Conservation (phyloP, 2,797 vertebrate genomes). For the Nannoperca australis region DNA sequence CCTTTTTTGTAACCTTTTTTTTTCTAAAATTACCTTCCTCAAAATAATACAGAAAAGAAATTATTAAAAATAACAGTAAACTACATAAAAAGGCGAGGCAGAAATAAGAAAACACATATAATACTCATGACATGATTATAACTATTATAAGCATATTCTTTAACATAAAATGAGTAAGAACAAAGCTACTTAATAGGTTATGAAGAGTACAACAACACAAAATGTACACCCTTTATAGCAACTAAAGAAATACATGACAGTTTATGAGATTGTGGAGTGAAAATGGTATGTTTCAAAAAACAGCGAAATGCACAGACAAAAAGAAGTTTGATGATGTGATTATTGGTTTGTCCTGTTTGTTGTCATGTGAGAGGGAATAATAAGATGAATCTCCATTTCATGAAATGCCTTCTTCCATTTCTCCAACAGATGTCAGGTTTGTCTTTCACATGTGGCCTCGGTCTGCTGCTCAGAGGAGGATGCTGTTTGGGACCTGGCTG, state of each 20-base stretch:
- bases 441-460: constrained; percentile 15
- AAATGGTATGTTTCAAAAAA: not conserved
- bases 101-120: not conserved
- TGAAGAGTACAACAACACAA: not conserved
- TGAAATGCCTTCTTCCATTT: constrained; percentile 5
- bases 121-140: not conserved
- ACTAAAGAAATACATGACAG: not conserved
- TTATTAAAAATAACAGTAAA: not conserved
- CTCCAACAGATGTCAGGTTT: constrained; percentile 68
- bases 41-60: not conserved
- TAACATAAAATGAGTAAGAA: not conserved
- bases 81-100: too few relatives aligned
- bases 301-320: not conserved
- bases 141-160: too few relatives aligned
- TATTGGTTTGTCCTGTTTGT: too few relatives aligned
- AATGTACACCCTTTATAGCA: not conserved
- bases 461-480: constrained; percentile 24
- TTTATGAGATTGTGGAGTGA: too few relatives aligned
- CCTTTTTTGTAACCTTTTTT: not conserved
- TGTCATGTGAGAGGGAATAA: too few relatives aligned
- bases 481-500: constrained; percentile 46
- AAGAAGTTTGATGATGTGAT: too few relatives aligned
- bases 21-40: not conserved
- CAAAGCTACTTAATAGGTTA: not conserved
- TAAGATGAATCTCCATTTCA: not conserved